Evolutionary conservation across 92 coral and sea anemone species (phyloP), one percentile per base, ranked within the genome.

Genomic region (Porites evermanni): DNA sequence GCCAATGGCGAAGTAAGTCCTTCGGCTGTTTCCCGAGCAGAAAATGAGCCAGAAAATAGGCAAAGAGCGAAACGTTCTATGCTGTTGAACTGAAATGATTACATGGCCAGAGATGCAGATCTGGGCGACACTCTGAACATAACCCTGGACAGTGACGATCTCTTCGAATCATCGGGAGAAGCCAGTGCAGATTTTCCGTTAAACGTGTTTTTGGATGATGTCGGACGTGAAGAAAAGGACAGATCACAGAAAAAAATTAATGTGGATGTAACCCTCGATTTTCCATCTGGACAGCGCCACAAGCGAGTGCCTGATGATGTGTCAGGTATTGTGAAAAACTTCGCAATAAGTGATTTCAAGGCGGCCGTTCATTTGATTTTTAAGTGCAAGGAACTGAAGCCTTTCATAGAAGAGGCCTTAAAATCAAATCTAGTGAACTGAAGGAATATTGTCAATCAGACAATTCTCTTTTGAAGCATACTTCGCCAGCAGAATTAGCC

Each of bases 391-490:
- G 69, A 64, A 6, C 9, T 64, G 21, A 13, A 64, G 69, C 1
- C 69, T 64, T 64, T 38, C 47, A 38, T 38, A 38, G 47, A 38
- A 4, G 47, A 38, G 5, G 47, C 47, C 47, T 38, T 38, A 38
- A 38, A 4, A 38, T 38, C 6, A 38, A 6, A 6, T 72, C 79
- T 7, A 1, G 13, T 4, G 87, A 70, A 60, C 44, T 82, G 8
- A 82, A 82, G 52, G 87, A 82, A 24, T 82, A 64, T 65, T 74
- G 83, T 26, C 76, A 50, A 26, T 64, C 88, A 0, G 64, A 64
- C 3, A 84, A 29, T 14, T 84, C 88, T 23, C 17, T 84, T 2
- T 59, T 84, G 76, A 84, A 84, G 20, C 38, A 84, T 32, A 16
- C 76, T 4, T n/a, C 86, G 0, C 88, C 88, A 3, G 52, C 88